Percentiles rank a stretch among this genome's conserved stretches.
Evolutionary conservation across 2,113 vertebrate species (phyloP).

Genomic region (Saguinus midas): DNA sequence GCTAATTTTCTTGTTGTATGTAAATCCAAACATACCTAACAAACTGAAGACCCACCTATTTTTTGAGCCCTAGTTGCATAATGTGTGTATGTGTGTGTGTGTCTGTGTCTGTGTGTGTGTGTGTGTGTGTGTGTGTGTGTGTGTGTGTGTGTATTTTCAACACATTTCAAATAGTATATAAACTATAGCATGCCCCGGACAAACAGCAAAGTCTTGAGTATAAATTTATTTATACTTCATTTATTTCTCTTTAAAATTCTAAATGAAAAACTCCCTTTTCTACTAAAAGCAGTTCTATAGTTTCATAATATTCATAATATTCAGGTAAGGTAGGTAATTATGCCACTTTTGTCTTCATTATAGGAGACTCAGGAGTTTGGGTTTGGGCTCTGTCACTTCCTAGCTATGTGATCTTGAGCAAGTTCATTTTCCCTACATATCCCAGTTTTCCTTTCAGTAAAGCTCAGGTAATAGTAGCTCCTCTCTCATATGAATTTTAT

Average conservation of each 20-base stretch:
- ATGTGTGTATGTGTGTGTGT: neutral
- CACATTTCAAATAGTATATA: neutral
- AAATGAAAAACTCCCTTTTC: neutral
- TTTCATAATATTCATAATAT: neutral
- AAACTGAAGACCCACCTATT: neutral
- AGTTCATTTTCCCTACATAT: neutral
- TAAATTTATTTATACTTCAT: neutral
- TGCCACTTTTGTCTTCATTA: neutral
- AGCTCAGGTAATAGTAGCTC: neutral
- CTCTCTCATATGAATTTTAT: neutral
- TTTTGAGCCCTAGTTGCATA: neutral
- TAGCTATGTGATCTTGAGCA: neutral
- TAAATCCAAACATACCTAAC: neutral
- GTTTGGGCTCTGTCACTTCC: neutral
- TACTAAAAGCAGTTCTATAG: neutral
- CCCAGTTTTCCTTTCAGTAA: neutral
- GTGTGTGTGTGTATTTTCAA: neutral
- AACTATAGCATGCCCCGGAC: neutral
- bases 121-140: neutral
- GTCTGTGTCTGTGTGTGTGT: neutral
- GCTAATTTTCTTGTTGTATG: neutral
- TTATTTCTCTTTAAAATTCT: constrained; percentile 12
- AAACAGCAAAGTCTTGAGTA: neutral
- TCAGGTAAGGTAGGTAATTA: neutral
- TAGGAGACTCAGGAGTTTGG: neutral